These are phyloP conservation scores for Mobula birostris DNA, from an alignment of 2,113 vertebrate species.

Conservation along the genomic window DNA sequence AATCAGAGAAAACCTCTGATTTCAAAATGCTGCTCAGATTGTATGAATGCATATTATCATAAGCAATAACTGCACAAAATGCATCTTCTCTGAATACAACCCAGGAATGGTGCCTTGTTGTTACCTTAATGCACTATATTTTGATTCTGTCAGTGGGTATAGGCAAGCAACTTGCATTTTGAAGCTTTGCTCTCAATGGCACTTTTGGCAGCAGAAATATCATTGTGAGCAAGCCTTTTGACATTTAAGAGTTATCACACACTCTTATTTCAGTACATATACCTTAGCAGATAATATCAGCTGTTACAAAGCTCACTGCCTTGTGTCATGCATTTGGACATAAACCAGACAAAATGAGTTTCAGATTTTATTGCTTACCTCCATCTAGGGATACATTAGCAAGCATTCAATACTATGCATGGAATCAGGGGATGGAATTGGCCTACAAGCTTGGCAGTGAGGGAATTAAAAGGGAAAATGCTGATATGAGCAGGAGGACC, in stretches of 20 bases:
- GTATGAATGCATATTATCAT: not conserved
- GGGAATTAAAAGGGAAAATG: constrained; percentile 16
- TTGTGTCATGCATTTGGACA: not conserved
- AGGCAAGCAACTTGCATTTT: not conserved
- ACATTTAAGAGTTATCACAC: not conserved
- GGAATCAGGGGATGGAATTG: constrained; percentile 4
- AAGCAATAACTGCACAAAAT: not conserved
- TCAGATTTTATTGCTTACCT: constrained; percentile 6
- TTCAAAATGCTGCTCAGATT: not conserved
- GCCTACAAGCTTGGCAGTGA: constrained; percentile 11
- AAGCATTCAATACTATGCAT: not conserved
- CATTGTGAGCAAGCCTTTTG: not conserved
- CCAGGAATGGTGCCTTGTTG: not conserved
- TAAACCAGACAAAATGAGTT: constrained; percentile 11
- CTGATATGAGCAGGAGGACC: not conserved
- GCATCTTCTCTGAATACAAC: not conserved
- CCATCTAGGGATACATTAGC: constrained; percentile 15
- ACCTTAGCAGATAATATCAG: not conserved
- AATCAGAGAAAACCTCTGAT: no score
- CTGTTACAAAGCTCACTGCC: not conserved
- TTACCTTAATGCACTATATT: not conserved
- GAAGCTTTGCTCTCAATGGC: not conserved
- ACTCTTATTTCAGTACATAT: not conserved
- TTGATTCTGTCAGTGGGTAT: not conserved
- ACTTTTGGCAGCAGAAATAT: constrained; percentile 28